Percentiles rank a stretch among this genome's conserved stretches.
These are phyloP conservation scores for Atopsyche davidsoni DNA, from an alignment of 1,140 invertebrate genomes.

Conservation along the genomic window DNA sequence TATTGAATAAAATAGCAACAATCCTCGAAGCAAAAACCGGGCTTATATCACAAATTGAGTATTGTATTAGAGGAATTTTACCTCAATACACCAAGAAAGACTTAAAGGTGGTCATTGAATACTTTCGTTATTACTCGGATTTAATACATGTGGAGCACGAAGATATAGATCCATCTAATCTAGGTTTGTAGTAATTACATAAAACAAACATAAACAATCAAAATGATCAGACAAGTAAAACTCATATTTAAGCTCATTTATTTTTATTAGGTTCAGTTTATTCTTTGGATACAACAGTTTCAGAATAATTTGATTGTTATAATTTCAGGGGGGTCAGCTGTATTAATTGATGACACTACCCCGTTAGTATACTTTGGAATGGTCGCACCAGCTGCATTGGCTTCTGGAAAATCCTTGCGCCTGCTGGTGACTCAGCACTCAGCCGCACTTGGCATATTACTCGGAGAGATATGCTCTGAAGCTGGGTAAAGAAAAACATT, in stretches of 20 bases:
- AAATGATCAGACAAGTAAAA: too few relatives aligned
- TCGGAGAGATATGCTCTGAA: constrained; percentile 31
- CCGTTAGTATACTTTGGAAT: constrained; percentile 29
- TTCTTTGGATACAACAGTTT: too few relatives aligned
- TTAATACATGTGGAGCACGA: neutral
- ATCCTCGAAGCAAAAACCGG: constrained; percentile 29
- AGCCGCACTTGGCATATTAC: constrained; percentile 20
- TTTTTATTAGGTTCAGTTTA: neutral
- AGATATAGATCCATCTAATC: neutral
- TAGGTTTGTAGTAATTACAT: neutral
- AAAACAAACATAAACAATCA: too few relatives aligned
- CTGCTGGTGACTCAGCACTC: constrained; percentile 27
- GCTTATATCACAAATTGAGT: constrained; percentile 34
- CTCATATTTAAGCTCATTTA: too few relatives aligned
- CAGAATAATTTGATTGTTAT: too few relatives aligned
- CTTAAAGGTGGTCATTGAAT: constrained; percentile 28
- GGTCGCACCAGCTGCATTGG: constrained; percentile 32
- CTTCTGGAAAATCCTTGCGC: constrained; percentile 30
- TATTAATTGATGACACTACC: too few relatives aligned
- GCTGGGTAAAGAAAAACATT: constrained; percentile 31
- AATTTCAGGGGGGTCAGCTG: too few relatives aligned
- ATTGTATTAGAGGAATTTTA: constrained; percentile 29
- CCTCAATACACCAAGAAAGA: constrained; percentile 30
- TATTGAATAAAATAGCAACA: constrained; percentile 29
- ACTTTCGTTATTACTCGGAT: constrained; percentile 33